Percentiles rank a stretch among this genome's conserved stretches.
phyloP scores from a whole-genome alignment of 2,888 invertebrate species.

The Drosophila quinaria region DNA sequence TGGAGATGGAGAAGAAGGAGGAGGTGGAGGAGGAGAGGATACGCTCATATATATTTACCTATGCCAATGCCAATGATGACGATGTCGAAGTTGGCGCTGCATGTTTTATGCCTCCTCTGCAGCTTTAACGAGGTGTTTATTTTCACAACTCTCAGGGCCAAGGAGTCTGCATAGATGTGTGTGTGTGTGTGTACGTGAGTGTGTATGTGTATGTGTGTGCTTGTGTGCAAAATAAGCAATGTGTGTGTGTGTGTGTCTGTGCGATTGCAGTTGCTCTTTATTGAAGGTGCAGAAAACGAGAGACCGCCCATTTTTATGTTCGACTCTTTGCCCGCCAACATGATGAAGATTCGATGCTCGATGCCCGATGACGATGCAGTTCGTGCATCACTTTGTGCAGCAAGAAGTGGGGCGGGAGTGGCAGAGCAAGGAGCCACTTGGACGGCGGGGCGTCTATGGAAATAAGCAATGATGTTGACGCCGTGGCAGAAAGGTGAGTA shows the following conservation, averaged over 20 bases:
- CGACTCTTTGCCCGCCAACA: constrained; percentile 63
- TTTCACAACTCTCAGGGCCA: constrained; percentile 81
- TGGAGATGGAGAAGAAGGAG: neutral
- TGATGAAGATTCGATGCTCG: constrained; percentile 76
- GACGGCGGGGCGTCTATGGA: constrained; percentile 77
- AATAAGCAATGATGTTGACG: constrained; percentile 74
- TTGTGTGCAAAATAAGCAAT: constrained; percentile 5
- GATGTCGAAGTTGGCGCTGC: constrained; percentile 77
- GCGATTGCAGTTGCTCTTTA: constrained; percentile 62
- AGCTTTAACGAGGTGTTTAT: constrained; percentile 84
- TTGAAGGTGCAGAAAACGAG: constrained; percentile 80
- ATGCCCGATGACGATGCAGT: constrained; percentile 66
- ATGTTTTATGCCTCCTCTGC: constrained; percentile 82
- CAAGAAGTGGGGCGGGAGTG: constrained; percentile 4
- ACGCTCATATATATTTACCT: constrained; percentile 60
- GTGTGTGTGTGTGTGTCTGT: constrained; percentile 37
- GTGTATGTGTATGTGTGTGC: constrained; percentile 27
- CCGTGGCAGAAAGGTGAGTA: constrained; percentile 49
- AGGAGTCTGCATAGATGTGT: constrained; percentile 36
- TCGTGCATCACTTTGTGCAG: constrained; percentile 48
- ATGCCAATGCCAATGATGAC: constrained; percentile 66
- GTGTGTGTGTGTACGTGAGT: constrained; percentile 7
- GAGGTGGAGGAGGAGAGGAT: constrained; percentile 21
- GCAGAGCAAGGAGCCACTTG: constrained; percentile 32
- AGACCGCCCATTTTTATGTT: constrained; percentile 76